phyloP scores from a whole-genome alignment of 2,113 vertebrate species.

The Misgurnus mizolepis region DNA sequence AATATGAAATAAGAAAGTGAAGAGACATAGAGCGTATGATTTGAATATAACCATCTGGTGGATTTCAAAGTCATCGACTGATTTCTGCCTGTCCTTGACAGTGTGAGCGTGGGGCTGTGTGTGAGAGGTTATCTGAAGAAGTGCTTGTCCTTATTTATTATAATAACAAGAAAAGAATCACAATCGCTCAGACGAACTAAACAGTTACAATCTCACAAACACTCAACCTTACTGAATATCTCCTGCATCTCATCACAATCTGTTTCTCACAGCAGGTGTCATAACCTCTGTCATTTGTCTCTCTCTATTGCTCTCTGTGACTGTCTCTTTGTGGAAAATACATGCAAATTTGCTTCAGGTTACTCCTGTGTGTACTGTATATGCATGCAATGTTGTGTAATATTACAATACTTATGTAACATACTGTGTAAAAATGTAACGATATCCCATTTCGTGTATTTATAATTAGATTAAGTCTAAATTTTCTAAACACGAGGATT shows the following conservation, averaged over 20 bases:
- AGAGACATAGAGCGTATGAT: background rate
- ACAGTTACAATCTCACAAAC: background rate
- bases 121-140: background rate
- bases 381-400: too few species aligned
- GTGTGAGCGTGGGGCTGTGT: background rate
- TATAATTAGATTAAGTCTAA: too few species aligned
- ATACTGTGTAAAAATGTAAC: too few species aligned
- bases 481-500: too few species aligned
- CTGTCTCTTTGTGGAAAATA: constrained; percentile 1
- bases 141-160: background rate
- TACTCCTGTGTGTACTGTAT: background rate
- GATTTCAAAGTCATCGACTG: background rate
- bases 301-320: background rate
- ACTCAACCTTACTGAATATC: background rate
- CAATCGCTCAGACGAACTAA: background rate
- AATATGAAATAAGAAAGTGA: background rate
- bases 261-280: constrained; percentile 23
- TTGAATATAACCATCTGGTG: background rate
- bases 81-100: background rate
- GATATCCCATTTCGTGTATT: too few species aligned
- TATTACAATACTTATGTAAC: too few species aligned
- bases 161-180: background rate
- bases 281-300: constrained; percentile 25
- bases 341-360: constrained; percentile 25
- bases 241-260: constrained; percentile 13